Percentiles rank a stretch among this genome's conserved stretches.
These are phyloP conservation scores for Sesia bembeciformis DNA, from an alignment of 2,888 invertebrate species.

Conservation along the genomic window DNA sequence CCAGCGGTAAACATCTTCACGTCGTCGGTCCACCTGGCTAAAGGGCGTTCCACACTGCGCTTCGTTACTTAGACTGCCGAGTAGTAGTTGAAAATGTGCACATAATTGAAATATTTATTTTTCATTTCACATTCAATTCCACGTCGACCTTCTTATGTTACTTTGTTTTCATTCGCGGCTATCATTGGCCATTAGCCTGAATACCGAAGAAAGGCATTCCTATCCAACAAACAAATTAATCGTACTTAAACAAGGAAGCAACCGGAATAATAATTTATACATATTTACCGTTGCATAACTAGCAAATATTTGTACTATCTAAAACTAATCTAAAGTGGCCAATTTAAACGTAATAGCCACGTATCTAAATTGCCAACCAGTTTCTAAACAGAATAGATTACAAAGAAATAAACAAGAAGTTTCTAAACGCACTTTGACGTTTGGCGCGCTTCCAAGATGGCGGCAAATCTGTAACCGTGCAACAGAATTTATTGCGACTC, in stretches of 20 bases:
- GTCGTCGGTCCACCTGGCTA: no score
- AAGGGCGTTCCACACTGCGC: no score
- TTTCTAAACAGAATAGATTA: constrained; percentile 1
- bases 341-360: constrained; percentile 9
- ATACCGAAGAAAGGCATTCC: no score
- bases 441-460: constrained; percentile 7
- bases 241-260: background rate
- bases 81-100: no score
- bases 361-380: constrained; percentile 2
- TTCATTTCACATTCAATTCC: no score
- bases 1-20: no score
- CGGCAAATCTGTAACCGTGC: background rate
- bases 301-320: background rate
- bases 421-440: constrained; percentile 4
- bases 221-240: background rate
- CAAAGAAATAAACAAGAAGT: background rate
- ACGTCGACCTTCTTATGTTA: no score
- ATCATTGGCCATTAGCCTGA: no score
- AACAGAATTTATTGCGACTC: background rate
- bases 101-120: no score
- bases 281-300: background rate
- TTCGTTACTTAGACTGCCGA: no score
- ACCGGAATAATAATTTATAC: background rate
- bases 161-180: no score
- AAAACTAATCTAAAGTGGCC: constrained; percentile 10